These are phyloP conservation scores for Schizopygopsis malacanthus DNA, from an alignment of 2,797 vertebrate genomes.

Conservation along the genomic window DNA sequence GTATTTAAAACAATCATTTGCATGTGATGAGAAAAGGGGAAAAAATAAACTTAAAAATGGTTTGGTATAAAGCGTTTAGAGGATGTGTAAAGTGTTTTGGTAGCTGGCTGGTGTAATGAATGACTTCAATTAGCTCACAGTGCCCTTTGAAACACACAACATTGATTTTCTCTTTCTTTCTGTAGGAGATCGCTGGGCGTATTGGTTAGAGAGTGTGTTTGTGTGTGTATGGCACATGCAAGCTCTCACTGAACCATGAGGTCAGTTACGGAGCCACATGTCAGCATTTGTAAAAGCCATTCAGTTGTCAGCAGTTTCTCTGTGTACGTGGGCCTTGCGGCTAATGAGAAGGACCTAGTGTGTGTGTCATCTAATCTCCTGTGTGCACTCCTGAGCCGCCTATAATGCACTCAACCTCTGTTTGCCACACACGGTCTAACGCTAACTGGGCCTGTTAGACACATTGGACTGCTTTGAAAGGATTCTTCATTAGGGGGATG, in stretches of 20 bases:
- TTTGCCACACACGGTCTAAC: constrained; percentile 1
- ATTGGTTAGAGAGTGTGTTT: constrained; percentile 34
- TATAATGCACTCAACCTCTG: not conserved
- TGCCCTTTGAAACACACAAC: constrained; percentile 62
- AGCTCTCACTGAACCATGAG: constrained; percentile 23
- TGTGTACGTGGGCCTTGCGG: not conserved
- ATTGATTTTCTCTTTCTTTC: constrained; percentile 62
- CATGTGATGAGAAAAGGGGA: constrained; percentile 56
- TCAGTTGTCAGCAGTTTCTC: constrained; percentile 32
- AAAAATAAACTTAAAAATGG: constrained; percentile 4
- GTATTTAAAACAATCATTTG: constrained; percentile 71
- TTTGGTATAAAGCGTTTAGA: constrained; percentile 21
- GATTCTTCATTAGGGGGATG: constrained; percentile 10
- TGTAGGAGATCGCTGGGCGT: constrained; percentile 16
- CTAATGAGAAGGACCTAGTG: constrained; percentile 31
- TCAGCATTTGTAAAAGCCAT: constrained; percentile 53
- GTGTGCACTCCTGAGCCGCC: constrained; percentile 2
- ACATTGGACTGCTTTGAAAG: not conserved
- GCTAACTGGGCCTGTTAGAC: constrained; percentile 5
- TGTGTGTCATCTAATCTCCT: constrained; percentile 27
- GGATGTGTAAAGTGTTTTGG: constrained; percentile 25
- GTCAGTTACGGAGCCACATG: constrained; percentile 45
- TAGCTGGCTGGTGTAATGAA: constrained; percentile 66
- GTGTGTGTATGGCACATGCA: constrained; percentile 10
- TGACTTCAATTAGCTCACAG: constrained; percentile 70